phyloP scores from a whole-genome alignment of 2,113 vertebrate species.

The Miniopterus natalensis region DNA sequence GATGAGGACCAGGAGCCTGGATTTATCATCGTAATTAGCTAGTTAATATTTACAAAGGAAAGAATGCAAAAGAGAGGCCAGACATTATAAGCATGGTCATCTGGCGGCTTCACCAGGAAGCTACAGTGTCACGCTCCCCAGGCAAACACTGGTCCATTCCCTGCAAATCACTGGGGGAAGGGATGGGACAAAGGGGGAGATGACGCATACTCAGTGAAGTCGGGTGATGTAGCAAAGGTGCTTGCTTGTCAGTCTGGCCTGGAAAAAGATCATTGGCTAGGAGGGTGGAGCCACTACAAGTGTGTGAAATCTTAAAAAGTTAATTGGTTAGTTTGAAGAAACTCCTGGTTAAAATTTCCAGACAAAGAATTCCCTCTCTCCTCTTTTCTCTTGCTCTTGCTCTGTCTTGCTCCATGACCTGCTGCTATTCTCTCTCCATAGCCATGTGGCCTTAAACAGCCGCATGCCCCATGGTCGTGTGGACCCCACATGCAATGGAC shows the following conservation, averaged over 20 bases:
- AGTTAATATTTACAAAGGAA: no score
- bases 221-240: background rate
- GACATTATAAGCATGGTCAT: no score
- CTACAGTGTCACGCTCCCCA: background rate
- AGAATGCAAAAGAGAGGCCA: no score
- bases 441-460: background rate
- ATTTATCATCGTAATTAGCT: no score
- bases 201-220: background rate
- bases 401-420: background rate
- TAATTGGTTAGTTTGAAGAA: background rate
- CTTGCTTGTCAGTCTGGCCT: background rate
- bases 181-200: no score
- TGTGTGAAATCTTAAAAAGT: background rate
- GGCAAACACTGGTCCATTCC: background rate
- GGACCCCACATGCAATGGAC: background rate
- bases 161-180: background rate
- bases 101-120: background rate
- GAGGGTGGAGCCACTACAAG: background rate
- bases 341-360: background rate
- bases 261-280: background rate
- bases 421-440: background rate
- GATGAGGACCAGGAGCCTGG: background rate
- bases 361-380: background rate
- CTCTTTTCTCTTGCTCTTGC: background rate
- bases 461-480: background rate